A percentile compares a stretch with the other conserved stretches of the same genome.
phyloP scores from a whole-genome alignment of 2,797 vertebrate genomes.

The Gambelia wislizenii region DNA sequence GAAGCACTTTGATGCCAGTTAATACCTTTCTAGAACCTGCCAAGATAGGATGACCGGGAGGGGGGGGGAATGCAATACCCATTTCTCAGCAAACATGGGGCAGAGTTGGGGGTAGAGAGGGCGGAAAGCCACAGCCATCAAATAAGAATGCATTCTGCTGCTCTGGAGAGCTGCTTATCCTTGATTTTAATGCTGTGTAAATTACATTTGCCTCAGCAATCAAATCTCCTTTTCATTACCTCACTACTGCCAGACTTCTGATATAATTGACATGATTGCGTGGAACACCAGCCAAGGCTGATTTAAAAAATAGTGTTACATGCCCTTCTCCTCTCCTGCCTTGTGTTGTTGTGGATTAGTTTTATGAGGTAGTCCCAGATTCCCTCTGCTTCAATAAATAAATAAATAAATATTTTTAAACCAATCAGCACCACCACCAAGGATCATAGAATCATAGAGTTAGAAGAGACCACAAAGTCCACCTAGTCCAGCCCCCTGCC shows the following conservation, averaged over 20 bases:
- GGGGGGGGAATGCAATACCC: not conserved
- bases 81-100: not conserved
- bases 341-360: not conserved
- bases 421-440: no score
- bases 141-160: slow-evolving; percentile 31
- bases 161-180: slow-evolving; percentile 36
- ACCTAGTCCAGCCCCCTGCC: no score
- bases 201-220: slow-evolving; percentile 67
- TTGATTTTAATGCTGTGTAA: slow-evolving; percentile 58
- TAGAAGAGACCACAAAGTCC: no score
- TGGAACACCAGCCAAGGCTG: not conserved
- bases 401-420: no score
- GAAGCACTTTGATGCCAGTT: not conserved
- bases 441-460: no score
- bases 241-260: slow-evolving; percentile 30
- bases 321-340: slow-evolving; percentile 20
- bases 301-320: slow-evolving; percentile 34
- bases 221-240: slow-evolving; percentile 56
- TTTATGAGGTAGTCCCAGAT: not conserved
- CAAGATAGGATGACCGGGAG: slow-evolving; percentile 11
- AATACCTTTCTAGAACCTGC: accelerated
- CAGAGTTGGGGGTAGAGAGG: not conserved
- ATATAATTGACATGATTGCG: slow-evolving; percentile 51
- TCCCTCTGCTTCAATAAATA: slow-evolving; percentile 12
- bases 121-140: accelerated